phyloP scores from a whole-genome alignment of 2,113 vertebrate genomes.

The Saguinus midas region DNA sequence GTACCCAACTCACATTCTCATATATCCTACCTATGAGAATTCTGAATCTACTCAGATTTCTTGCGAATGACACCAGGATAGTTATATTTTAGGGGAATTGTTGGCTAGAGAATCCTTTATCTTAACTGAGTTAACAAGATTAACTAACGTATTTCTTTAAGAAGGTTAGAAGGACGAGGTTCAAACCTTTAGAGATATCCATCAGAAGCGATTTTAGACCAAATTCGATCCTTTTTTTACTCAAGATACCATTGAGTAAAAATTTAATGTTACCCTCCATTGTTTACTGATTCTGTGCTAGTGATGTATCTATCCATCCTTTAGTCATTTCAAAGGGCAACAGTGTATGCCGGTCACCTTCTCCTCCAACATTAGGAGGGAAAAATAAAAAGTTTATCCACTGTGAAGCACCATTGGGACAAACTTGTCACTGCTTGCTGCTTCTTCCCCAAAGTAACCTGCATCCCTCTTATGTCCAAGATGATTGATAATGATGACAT shows the following conservation, averaged over 20 bases:
- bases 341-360: background rate
- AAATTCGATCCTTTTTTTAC: background rate
- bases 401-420: rapidly evolving
- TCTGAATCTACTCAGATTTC: background rate
- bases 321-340: background rate
- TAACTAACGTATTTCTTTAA: background rate
- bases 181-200: background rate
- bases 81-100: background rate
- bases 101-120: background rate
- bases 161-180: background rate
- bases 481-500: background rate
- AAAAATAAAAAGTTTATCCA: background rate
- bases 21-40: background rate
- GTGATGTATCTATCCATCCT: background rate
- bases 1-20: background rate
- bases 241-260: background rate
- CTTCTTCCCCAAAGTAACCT: background rate
- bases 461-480: background rate
- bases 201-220: background rate
- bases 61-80: background rate
- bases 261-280: background rate
- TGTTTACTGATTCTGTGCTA: background rate
- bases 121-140: background rate
- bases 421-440: background rate
- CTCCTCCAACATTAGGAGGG: background rate